Conservation (phyloP, 2,888 invertebrate genomes). For the Pinctada fucata region DNA sequence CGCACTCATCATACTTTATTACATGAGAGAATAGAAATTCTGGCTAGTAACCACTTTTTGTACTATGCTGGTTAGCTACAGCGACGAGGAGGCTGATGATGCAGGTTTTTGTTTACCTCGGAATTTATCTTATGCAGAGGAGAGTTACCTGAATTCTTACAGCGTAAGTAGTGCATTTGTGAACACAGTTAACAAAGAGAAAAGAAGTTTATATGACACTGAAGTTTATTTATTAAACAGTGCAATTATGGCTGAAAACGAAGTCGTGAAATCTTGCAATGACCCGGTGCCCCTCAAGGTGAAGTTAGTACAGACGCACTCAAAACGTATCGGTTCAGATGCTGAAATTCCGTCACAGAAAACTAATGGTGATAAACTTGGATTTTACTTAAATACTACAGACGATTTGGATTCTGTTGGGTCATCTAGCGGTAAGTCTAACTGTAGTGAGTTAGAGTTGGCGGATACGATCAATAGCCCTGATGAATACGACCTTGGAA, state of each 20-base stretch:
- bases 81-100: slow-evolving; percentile 13
- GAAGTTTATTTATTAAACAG: not conserved
- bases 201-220: not conserved
- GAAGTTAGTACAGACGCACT: not conserved
- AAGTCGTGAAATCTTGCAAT: not conserved
- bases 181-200: slow-evolving; percentile 33
- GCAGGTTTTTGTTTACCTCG: slow-evolving; percentile 56
- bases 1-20: no score
- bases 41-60: no score
- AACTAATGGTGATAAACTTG: slow-evolving; percentile 29
- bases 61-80: no score
- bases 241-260: not conserved
- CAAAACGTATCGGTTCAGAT: not conserved
- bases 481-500: slow-evolving; percentile 47
- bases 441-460: slow-evolving; percentile 48
- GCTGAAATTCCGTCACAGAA: not conserved
- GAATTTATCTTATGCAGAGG: slow-evolving; percentile 69
- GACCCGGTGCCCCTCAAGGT: not conserved
- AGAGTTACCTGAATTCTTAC: slow-evolving; percentile 63
- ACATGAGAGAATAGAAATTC: no score
- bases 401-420: slow-evolving; percentile 57
- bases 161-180: slow-evolving; percentile 63
- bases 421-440: slow-evolving; percentile 39
- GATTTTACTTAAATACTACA: slow-evolving; percentile 67
- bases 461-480: slow-evolving; percentile 57